Evolutionary conservation across 2,888 invertebrate species (phyloP), one percentile per base, ranked within the genome.

Genomic region (Apodemia duryi): DNA sequence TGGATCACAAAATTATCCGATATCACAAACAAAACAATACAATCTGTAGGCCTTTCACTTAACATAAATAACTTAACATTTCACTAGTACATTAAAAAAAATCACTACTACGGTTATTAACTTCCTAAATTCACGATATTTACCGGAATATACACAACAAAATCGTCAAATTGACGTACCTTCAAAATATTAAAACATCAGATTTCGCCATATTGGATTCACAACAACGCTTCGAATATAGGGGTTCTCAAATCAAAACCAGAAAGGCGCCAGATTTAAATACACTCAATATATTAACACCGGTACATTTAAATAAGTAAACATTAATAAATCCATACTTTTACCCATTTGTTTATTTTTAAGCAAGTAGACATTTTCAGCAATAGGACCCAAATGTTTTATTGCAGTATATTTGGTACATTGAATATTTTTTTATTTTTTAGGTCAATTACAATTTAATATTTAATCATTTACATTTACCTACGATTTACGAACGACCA

Each of bases 131-230:
- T 74, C 78, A 75, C 76, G 77, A 83, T 86, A 88, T 85, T 89
- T 88, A 86, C 88, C 85, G 83, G 21, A 84, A 81, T 85, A 85
- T 83, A 75, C 88, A 89, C 85, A 81, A 84, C 82, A 88, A 83
- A 88, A 88, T 91, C 91, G 91, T 91, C 91, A 90, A 87, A 90
- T 84, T 91, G 92, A 92, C 92, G 91, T 92, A 91, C 92, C 91
- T 91, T 91, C 90, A 91, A 88, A 91, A 89, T 82, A 89, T 86
- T 86, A 88, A 85, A 91, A 91, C 91, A 92, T 92, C 89, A 90
- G 89, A 86, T 89, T 88, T 88, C 94, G 94, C 94, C 94, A 94
- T 94, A 93, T 94, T 94, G 93, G 93, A 94, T 94, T 93, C 93
- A 94, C 93, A 94, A 94, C 94, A 94, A 94, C 94, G 94, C 94